These are phyloP conservation scores for Thunnus albacares DNA, from an alignment of 2,797 vertebrate species.

Conservation along the genomic window DNA sequence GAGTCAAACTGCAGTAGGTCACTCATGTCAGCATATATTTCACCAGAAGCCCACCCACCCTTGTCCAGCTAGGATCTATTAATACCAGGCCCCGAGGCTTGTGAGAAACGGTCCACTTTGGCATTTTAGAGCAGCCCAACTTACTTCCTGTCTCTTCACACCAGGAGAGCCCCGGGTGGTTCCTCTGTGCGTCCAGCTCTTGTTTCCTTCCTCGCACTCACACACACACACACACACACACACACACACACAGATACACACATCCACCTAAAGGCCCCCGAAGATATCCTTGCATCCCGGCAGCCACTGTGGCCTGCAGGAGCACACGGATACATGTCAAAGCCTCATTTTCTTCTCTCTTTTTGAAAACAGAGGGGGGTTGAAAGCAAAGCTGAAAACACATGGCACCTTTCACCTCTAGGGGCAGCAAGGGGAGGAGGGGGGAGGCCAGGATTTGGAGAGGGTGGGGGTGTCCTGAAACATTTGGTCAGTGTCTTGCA, in stretches of 20 bases:
- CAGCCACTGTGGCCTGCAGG: conserved; percentile 40
- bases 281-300: conserved; percentile 54
- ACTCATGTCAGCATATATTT: conserved; percentile 36
- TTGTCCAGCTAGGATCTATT: conserved; percentile 56
- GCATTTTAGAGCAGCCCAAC: conserved; percentile 61
- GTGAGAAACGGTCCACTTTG: conserved; percentile 67
- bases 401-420: conserved; percentile 82
- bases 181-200: conserved; percentile 68
- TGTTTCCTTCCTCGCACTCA: conserved; percentile 72
- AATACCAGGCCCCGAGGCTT: conserved; percentile 61
- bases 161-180: conserved; percentile 73
- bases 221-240: conserved; percentile 37
- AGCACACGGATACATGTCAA: conserved; percentile 65
- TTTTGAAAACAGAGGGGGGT: conserved; percentile 58
- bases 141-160: conserved; percentile 81
- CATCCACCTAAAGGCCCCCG: conserved; percentile 42
- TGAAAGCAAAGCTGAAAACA: conserved; percentile 73
- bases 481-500: conserved; percentile 74
- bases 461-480: conserved; percentile 50
- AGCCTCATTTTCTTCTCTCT: conserved; percentile 63
- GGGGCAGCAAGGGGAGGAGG: conserved; percentile 41
- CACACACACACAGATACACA: conserved; percentile 22
- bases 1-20: conserved; percentile 34
- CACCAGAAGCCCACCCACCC: conserved; percentile 51
- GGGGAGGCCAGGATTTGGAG: conserved; percentile 10